Evolutionary conservation across 2,888 invertebrate genomes (phyloP).

Genomic region (Hesperia comma): DNA sequence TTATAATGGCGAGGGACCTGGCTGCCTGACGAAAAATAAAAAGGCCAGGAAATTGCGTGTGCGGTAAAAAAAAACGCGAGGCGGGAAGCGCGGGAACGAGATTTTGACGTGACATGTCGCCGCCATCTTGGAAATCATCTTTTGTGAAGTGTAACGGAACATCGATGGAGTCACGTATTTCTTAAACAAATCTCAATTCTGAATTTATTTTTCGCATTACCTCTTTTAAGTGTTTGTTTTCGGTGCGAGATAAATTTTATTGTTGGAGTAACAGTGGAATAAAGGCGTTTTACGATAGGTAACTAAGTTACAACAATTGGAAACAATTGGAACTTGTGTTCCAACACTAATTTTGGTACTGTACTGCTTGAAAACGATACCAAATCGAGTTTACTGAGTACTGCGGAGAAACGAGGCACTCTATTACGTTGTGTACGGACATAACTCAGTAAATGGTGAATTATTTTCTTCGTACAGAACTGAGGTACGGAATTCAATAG

Average conservation of each 20-base stretch:
- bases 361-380: constrained; percentile 42
- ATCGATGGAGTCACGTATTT: constrained; percentile 73
- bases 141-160: constrained; percentile 63
- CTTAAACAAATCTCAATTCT: constrained; percentile 63
- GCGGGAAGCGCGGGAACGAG: constrained; percentile 52
- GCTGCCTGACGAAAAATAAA: constrained; percentile 59
- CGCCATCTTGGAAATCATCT: constrained; percentile 69
- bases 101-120: constrained; percentile 63
- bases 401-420: constrained; percentile 25
- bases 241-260: constrained; percentile 25
- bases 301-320: constrained; percentile 37
- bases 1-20: constrained; percentile 58
- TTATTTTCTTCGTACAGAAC: constrained; percentile 31
- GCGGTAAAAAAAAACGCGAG: constrained; percentile 59
- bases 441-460: constrained; percentile 37
- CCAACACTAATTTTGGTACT: constrained; percentile 40
- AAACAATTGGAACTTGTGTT: constrained; percentile 41
- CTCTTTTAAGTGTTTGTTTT: constrained; percentile 38
- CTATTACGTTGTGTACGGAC: constrained; percentile 24
- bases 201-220: constrained; percentile 40
- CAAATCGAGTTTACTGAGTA: constrained; percentile 46
- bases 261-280: constrained; percentile 19
- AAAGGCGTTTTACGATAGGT: constrained; percentile 9
- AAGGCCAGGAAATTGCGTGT: constrained; percentile 71
- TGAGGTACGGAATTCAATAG: constrained; percentile 32